Evolutionary conservation across 2,797 vertebrate species (phyloP), one percentile per base, ranked within the genome.

Genomic region (Helicolenus hilgendorfi): DNA sequence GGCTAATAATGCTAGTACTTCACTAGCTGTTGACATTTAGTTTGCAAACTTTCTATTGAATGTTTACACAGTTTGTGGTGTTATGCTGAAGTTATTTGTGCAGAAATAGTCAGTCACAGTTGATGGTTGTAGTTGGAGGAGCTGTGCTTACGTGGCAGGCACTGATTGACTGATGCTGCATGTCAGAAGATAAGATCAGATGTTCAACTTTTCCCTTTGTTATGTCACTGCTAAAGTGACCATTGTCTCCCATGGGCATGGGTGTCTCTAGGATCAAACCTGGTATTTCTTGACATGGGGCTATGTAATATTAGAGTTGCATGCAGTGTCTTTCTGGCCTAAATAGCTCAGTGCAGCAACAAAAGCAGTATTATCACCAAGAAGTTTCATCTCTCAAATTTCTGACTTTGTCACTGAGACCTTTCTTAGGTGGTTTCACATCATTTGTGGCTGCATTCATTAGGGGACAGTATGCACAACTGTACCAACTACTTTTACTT

Each of bases 101-200:
- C n/a, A 36, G 63, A 13, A 55, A 14, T 2, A 18, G 22, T 49
- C 5, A 14, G 22, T 8, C n/a, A 2, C 38, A 15, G 59, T 35
- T 68, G 2, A 70, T 63, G 89, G 84, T 83, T 89, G 36, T 56
- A 74, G 29, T 63, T 71, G 41, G 2, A 49, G 26, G 18, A 27
- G 89, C 71, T 60, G 70, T 29, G 97, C 95, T 94, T 96, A 98
- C 97, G 97, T 98, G 97, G 97, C 97, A 96, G 14, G 69, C 88
- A 83, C 87, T 94, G 93, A 95, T 94, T 95, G 91, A 93, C 62
- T 81, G 10, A 41, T 5, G 82, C 79, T 55, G 41, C 8, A 62
- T 14, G 72, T 77, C 75, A 78, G 33, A 13, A 36, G 31, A 62
- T 62, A 9, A 64, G n/a, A 59, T 7, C 9, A 56, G 7, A 76